Base-by-base conservation (phyloP, 2,797 vertebrate genomes). In the Momotus momota region DNA sequence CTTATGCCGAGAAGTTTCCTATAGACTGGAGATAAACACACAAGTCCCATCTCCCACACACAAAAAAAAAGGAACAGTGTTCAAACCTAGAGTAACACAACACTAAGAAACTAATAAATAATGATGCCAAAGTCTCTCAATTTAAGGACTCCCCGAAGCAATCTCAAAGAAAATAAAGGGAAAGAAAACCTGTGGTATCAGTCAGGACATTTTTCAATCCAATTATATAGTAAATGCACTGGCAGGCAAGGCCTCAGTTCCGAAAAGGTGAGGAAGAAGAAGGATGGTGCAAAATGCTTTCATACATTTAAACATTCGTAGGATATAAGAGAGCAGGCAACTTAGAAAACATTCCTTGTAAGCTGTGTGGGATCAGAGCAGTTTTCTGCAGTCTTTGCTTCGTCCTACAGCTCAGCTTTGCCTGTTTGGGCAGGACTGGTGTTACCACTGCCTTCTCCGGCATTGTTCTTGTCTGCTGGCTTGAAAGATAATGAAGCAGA, bases 401-500 rank as follows among this genome's bases (percentile, higher is more conserved):
- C 10, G 0, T 64, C 74, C 96, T 98, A 99, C 88, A 99, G 98
- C 95, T 99, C 98, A 0, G 94, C 93, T 95, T 98, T 98, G 84
- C 97, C 92, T 40, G 97, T 83, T 78, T 90, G 88, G 49, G 69
- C 94, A 23, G 97, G 77, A 92, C 88, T 64, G 92, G 88, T 8
- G 3, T 62, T 93, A 25, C 51, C 0, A 2, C 74, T 92, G 66
- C 94, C 97, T 88, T 95, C 97, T 31, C 95, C 23, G 1, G 85
- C 9, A 8, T 69, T 86, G 58, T 66, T 93, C 38, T 94, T 43
- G 14, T 97, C 98, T 74, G 97, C 96, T 11, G 98, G 93, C 80
- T 97, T 97, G 97, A 99, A 99, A 58, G 96, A 98, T 97, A 99
- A 95, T 1, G 99, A 99, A 71, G 99, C 99, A 0, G 99, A 99